A percentile compares a stretch with the other conserved stretches of the same genome.
Conservation (phyloP, 2,888 invertebrate species). For the Agrochola macilenta region DNA sequence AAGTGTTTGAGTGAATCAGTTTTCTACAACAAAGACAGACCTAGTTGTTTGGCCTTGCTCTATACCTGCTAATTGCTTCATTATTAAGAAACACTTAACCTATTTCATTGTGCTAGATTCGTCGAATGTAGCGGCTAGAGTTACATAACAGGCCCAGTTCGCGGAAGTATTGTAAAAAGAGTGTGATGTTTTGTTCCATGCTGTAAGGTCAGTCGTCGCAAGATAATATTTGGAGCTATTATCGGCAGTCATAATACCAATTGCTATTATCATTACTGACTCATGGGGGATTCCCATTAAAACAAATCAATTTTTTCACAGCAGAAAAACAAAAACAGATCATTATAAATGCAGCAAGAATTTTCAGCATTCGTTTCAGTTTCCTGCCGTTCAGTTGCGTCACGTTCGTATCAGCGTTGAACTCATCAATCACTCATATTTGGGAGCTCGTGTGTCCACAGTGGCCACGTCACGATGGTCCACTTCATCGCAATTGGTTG, state of each 20-base stretch:
- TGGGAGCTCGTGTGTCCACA: conserved; percentile 69
- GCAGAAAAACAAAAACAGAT: conserved; percentile 29
- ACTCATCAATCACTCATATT: conserved; percentile 70
- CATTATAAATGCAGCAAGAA: conserved; percentile 16
- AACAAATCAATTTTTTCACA: conserved; percentile 21
- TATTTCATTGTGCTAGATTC: conserved; percentile 85
- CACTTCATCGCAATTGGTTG: conserved; percentile 79
- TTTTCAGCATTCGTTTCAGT: conserved; percentile 27
- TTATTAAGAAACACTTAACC: conserved; percentile 89
- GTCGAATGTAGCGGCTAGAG: conserved; percentile 69
- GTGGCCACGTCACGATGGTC: conserved; percentile 70
- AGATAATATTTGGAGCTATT: conserved; percentile 54
- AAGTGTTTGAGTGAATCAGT: conserved; percentile 64
- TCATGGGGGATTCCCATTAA: conserved; percentile 59
- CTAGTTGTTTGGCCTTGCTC: conserved; percentile 81
- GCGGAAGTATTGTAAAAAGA: conserved; percentile 70
- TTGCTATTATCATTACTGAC: conserved; percentile 52
- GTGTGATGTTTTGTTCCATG: conserved; percentile 32
- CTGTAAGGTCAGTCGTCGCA: conserved; percentile 44
- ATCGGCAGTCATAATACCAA: conserved; percentile 37
- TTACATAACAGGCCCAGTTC: conserved; percentile 78
- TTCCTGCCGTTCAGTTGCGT: conserved; percentile 66
- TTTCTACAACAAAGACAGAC: conserved; percentile 74
- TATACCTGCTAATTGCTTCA: conserved; percentile 83
- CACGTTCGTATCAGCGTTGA: conserved; percentile 63